A percentile compares a stretch with the other conserved stretches of the same genome.
Conservation (phyloP, 1,140 invertebrate genomes). For the Lepidurus packardi region DNA sequence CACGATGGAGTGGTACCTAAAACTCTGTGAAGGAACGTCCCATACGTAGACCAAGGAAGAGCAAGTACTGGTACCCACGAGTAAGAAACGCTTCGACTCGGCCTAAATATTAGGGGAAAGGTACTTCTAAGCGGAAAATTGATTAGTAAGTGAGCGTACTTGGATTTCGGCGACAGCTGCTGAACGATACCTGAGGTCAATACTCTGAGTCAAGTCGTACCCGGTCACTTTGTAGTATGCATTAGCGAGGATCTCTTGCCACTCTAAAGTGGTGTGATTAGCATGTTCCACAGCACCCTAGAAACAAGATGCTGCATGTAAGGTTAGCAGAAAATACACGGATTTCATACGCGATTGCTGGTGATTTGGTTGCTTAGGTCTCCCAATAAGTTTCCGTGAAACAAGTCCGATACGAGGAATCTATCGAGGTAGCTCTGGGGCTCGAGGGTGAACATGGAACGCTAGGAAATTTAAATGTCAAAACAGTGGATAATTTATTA, state of each 20-base stretch:
- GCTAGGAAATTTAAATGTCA: neutral
- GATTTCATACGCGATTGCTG: neutral
- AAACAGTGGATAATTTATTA: neutral
- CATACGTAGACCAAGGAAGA: slow-evolving; percentile 3
- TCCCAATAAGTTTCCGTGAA: neutral
- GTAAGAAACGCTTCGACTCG: neutral
- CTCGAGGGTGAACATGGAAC: neutral
- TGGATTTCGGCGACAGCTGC: neutral
- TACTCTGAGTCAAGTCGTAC: neutral
- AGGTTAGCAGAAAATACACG: neutral
- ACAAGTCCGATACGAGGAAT: neutral
- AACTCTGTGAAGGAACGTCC: neutral
- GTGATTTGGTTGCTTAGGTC: neutral
- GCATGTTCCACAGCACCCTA: neutral
- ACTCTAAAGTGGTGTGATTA: neutral
- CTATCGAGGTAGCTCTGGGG: neutral
- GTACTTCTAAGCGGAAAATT: too few relatives aligned
- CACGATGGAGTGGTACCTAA: neutral
- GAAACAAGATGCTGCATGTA: neutral
- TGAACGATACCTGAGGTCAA: neutral
- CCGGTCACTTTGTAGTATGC: neutral
- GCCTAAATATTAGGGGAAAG: neutral
- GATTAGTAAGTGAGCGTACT: neutral
- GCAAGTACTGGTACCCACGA: neutral
- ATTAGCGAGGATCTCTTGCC: neutral